Conservation (phyloP, 2,113 vertebrate genomes). For the Meriones unguiculatus region DNA sequence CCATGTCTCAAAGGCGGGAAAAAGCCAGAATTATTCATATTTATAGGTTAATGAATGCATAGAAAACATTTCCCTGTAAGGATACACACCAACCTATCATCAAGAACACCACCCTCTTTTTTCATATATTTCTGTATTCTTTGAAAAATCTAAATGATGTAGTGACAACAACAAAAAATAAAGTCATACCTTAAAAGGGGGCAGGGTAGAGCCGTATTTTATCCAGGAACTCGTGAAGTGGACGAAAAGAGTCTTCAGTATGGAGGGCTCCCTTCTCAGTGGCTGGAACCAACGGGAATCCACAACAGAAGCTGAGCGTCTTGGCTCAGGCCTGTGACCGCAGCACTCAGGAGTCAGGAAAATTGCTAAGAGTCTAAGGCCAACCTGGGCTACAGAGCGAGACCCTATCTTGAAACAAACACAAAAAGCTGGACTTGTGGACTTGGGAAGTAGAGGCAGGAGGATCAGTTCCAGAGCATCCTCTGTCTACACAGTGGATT, state of each 20-base stretch:
- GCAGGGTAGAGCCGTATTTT: background rate
- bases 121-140: constrained; percentile 29
- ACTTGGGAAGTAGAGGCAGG: background rate
- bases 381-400: background rate
- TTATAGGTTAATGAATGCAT: background rate
- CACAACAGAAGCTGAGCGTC: background rate
- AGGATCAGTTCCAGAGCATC: background rate
- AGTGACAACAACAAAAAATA: constrained; percentile 44
- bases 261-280: background rate
- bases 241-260: too few species aligned
- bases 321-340: background rate
- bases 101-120: background rate
- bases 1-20: constrained; percentile 17
- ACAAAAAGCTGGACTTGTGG: background rate
- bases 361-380: background rate
- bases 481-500: too few species aligned
- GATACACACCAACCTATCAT: background rate
- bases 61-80: background rate
- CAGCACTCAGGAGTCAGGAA: background rate
- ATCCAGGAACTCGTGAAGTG: background rate
- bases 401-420: background rate
- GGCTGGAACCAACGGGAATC: background rate
- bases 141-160: constrained; percentile 40
- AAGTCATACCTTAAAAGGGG: constrained; percentile 10
- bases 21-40: background rate